Evolutionary conservation across 1,140 invertebrate genomes (phyloP).

Genomic region (Drosophila pachea): DNA sequence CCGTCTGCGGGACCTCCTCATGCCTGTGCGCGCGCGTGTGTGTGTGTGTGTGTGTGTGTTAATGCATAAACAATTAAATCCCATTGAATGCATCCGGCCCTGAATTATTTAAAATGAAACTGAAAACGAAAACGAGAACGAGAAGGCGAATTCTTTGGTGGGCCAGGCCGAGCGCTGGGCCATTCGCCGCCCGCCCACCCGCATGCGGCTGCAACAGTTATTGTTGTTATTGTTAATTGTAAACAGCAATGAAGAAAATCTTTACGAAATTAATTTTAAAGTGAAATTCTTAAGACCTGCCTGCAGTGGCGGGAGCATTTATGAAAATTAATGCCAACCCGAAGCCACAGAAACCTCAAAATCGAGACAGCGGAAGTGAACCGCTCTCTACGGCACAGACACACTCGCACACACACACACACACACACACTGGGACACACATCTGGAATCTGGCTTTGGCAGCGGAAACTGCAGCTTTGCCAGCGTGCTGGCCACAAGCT

Average conservation of each 20-base stretch:
- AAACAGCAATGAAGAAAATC: slow-evolving; percentile 53
- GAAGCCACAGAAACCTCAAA: slow-evolving; percentile 63
- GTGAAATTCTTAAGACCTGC: slow-evolving; percentile 61
- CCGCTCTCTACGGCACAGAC: slow-evolving; percentile 10
- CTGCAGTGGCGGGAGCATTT: slow-evolving; percentile 24
- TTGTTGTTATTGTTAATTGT: slow-evolving; percentile 46
- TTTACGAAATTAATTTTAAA: slow-evolving; percentile 69
- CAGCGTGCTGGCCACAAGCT: slow-evolving; percentile 37
- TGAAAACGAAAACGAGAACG: slow-evolving; percentile 18
- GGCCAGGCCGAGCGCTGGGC: background rate
- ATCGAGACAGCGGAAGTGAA: slow-evolving; percentile 65
- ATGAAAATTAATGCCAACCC: slow-evolving; percentile 67
- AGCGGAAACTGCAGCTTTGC: slow-evolving; percentile 69
- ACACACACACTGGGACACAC: background rate
- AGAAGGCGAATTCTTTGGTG: slow-evolving; percentile 29
- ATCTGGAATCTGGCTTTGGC: slow-evolving; percentile 11
- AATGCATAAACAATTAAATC: slow-evolving; percentile 54
- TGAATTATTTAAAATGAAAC: slow-evolving; percentile 36
- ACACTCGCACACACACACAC: background rate
- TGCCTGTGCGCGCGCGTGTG: too few species aligned
- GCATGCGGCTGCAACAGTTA: background rate
- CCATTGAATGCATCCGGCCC: slow-evolving; percentile 62
- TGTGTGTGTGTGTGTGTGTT: slow-evolving; percentile 15
- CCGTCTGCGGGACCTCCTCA: background rate
- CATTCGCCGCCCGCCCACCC: slow-evolving; percentile 42